Conservation (phyloP, 2,888 invertebrate genomes). For the Stenichneumon culpator region DNA sequence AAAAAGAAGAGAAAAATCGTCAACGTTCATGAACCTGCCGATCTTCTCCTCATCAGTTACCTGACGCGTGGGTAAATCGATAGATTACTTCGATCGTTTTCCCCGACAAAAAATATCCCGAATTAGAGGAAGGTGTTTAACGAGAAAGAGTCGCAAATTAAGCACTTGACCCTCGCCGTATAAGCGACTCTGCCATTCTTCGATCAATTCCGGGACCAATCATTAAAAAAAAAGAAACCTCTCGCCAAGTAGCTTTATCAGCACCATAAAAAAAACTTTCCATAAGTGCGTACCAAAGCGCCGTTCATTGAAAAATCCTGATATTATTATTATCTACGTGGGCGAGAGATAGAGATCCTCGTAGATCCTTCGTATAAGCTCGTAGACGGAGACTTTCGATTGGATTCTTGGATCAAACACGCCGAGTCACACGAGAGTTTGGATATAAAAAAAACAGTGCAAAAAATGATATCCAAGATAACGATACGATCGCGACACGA, state of each 20-base stretch:
- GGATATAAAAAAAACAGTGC: background rate
- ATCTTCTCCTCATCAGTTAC: constrained; percentile 60
- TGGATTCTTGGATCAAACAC: constrained; percentile 33
- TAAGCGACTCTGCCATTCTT: constrained; percentile 70
- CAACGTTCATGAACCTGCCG: constrained; percentile 62
- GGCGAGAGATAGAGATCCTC: constrained; percentile 6
- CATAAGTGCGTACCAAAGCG: constrained; percentile 40
- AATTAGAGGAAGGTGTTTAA: constrained; percentile 4
- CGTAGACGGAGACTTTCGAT: constrained; percentile 19
- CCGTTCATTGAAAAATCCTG: constrained; percentile 22
- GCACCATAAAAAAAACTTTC: constrained; percentile 60
- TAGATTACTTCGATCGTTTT: constrained; percentile 55
- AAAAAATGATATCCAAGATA: constrained; percentile 28
- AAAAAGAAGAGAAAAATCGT: constrained; percentile 39
- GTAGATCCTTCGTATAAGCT: constrained; percentile 27
- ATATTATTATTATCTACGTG: constrained; percentile 6
- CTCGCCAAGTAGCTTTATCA: constrained; percentile 50
- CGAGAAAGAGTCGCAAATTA: constrained; percentile 19
- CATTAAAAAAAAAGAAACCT: constrained; percentile 71
- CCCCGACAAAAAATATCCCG: constrained; percentile 34
- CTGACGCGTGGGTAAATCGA: constrained; percentile 43
- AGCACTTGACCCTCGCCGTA: constrained; percentile 49
- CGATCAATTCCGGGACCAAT: constrained; percentile 80
- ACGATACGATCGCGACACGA: constrained; percentile 24
- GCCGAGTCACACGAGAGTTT: constrained; percentile 9